These are phyloP conservation scores for Desoria tigrina DNA, from an alignment of 2,888 invertebrate species.

Conservation along the genomic window DNA sequence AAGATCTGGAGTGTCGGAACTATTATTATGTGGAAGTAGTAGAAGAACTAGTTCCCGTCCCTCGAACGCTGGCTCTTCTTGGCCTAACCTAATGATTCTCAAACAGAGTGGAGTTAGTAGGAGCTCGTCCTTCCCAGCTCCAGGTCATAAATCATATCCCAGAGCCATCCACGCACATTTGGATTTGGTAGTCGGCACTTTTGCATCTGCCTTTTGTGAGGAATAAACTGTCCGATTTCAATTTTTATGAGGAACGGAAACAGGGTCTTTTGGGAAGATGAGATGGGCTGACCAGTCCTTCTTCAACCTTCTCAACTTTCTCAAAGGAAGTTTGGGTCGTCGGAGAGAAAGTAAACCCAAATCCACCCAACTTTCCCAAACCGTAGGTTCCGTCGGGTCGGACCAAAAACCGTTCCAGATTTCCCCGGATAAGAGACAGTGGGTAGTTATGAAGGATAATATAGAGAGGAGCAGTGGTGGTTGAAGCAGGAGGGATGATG, in stretches of 20 bases:
- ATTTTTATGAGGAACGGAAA: conserved; percentile 30
- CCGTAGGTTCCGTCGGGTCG: neutral
- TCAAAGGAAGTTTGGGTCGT: conserved; percentile 9
- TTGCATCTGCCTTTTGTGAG: conserved; percentile 22
- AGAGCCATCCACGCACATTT: conserved; percentile 1
- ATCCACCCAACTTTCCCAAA: too few species aligned
- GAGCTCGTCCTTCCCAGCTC: neutral
- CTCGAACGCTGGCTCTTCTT: too few species aligned
- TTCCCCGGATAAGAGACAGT: conserved; percentile 1
- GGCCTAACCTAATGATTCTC: conserved; percentile 47
- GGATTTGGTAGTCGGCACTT: conserved; percentile 10
- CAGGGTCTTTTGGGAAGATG: conserved; percentile 22
- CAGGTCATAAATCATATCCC: conserved; percentile 37
- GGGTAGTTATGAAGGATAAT: neutral
- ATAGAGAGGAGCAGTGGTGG: too few species aligned
- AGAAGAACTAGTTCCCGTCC: too few species aligned
- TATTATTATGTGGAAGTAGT: too few species aligned
- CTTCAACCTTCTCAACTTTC: conserved; percentile 22
- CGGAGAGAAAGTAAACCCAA: too few species aligned
- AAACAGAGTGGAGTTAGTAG: conserved; percentile 32
- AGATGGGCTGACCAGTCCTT: conserved; percentile 15
- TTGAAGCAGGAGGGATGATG: too few species aligned
- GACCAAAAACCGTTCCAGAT: neutral
- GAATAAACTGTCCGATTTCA: conserved; percentile 36
- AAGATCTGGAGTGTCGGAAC: too few species aligned